These are phyloP conservation scores for Cardiocondyla obscurior DNA, from an alignment of 1,140 invertebrate species.

Conservation along the genomic window DNA sequence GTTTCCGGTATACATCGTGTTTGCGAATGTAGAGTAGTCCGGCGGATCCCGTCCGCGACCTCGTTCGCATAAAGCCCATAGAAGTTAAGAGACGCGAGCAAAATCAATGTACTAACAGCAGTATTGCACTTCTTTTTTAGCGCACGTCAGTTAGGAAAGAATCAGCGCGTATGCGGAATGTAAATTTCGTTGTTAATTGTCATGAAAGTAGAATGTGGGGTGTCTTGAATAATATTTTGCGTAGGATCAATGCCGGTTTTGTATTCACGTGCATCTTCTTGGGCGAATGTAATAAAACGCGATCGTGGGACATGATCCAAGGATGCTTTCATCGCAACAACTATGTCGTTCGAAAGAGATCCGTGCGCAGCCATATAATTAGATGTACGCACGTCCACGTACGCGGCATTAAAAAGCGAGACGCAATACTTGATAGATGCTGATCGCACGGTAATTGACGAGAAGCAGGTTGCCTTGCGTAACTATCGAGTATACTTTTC, in stretches of 20 bases:
- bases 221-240: background rate
- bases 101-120: background rate
- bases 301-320: slow-evolving; percentile 41
- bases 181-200: background rate
- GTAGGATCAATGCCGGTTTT: background rate
- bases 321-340: background rate
- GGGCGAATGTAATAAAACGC: background rate
- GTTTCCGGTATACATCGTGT: slow-evolving; percentile 60
- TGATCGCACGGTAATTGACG: slow-evolving; percentile 2
- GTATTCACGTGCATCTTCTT: slow-evolving; percentile 18
- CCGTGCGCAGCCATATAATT: background rate
- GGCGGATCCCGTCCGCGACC: slow-evolving; percentile 2
- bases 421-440: background rate
- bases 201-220: background rate
- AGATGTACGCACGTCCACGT: background rate
- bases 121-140: background rate
- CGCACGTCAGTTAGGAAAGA: background rate
- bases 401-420: background rate
- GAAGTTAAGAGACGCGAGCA: background rate
- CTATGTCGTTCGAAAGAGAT: slow-evolving; percentile 10
- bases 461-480: background rate
- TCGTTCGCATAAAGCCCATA: background rate
- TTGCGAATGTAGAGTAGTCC: slow-evolving; percentile 64
- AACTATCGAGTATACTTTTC: slow-evolving; percentile 7
- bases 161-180: background rate